Conservation (phyloP, 2,113 vertebrate species). For the Emydura subglobosa region DNA sequence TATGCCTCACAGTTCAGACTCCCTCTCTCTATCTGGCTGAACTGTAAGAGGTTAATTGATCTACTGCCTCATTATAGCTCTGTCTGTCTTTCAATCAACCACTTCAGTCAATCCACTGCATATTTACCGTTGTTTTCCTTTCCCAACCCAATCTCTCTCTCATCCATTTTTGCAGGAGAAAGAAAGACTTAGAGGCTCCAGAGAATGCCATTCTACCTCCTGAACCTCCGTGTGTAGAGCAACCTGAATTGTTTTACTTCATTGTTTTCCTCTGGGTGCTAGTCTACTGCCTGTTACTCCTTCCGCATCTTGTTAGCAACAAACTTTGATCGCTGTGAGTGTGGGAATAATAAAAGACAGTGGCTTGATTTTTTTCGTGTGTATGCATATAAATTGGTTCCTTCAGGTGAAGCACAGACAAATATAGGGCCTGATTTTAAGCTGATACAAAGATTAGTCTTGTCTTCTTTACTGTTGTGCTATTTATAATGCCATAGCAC, state of each 20-base stretch:
- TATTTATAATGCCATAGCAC: slow-evolving; percentile 35
- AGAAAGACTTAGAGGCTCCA: slow-evolving; percentile 62
- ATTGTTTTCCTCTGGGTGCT: slow-evolving; percentile 92
- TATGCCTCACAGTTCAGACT: neutral
- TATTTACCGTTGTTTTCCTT: neutral
- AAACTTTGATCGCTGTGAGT: slow-evolving; percentile 65
- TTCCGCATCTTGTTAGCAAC: slow-evolving; percentile 87
- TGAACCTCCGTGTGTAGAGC: slow-evolving; percentile 45
- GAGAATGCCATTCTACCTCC: neutral
- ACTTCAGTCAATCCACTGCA: neutral
- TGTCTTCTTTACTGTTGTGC: slow-evolving; percentile 46
- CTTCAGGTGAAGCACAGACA: slow-evolving; percentile 49
- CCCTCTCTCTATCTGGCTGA: neutral
- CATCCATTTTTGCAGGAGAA: slow-evolving; percentile 63
- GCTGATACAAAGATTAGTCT: slow-evolving; percentile 47
- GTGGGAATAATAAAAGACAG: slow-evolving; percentile 70
- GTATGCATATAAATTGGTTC: slow-evolving; percentile 35
- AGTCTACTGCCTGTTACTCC: slow-evolving; percentile 90
- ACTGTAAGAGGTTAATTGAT: slow-evolving; percentile 34
- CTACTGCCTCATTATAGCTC: neutral
- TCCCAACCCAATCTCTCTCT: slow-evolving; percentile 26
- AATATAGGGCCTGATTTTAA: slow-evolving; percentile 36
- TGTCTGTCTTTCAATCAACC: neutral
- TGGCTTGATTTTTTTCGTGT: slow-evolving; percentile 41
- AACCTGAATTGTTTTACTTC: slow-evolving; percentile 82